These are phyloP conservation scores for Pterostichus niger DNA, from an alignment of 2,888 invertebrate genomes.

Conservation along the genomic window DNA sequence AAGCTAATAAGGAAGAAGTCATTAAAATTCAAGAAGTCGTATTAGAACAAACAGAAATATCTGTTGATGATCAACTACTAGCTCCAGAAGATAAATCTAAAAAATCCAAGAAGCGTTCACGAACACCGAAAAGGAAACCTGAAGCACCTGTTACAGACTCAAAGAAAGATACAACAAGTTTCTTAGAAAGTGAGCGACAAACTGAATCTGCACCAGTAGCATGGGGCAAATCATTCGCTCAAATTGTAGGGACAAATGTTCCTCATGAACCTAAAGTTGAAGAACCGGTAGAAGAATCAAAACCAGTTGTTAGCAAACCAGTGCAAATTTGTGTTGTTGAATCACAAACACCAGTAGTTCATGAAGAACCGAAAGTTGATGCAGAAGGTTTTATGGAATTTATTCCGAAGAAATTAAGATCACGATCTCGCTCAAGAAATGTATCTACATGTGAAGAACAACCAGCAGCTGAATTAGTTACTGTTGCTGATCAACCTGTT, in stretches of 20 bases:
- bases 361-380: conserved; percentile 60
- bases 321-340: conserved; percentile 54
- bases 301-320: conserved; percentile 52
- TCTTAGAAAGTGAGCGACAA: conserved; percentile 55
- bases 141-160: conserved; percentile 32
- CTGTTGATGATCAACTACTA: conserved; percentile 32
- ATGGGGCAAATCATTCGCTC: conserved; percentile 63
- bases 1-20: conserved; percentile 15
- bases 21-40: conserved; percentile 15
- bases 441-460: conserved; percentile 50
- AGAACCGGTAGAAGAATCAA: conserved; percentile 54
- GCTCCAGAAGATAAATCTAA: conserved; percentile 56
- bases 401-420: conserved; percentile 47
- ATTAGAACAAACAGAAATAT: background rate
- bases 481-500: conserved; percentile 15
- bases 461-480: conserved; percentile 1
- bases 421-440: conserved; percentile 58
- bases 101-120: conserved; percentile 51
- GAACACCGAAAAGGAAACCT: conserved; percentile 53
- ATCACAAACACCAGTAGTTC: conserved; percentile 9
- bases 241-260: conserved; percentile 54
- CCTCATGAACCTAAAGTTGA: conserved; percentile 36
- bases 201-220: conserved; percentile 11
- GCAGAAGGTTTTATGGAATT: conserved; percentile 60
- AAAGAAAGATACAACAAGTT: conserved; percentile 48